Percentiles rank a stretch among this genome's conserved stretches.
These are phyloP conservation scores for Anoplolepis gracilipes DNA, from an alignment of 1,140 invertebrate species.

Conservation along the genomic window DNA sequence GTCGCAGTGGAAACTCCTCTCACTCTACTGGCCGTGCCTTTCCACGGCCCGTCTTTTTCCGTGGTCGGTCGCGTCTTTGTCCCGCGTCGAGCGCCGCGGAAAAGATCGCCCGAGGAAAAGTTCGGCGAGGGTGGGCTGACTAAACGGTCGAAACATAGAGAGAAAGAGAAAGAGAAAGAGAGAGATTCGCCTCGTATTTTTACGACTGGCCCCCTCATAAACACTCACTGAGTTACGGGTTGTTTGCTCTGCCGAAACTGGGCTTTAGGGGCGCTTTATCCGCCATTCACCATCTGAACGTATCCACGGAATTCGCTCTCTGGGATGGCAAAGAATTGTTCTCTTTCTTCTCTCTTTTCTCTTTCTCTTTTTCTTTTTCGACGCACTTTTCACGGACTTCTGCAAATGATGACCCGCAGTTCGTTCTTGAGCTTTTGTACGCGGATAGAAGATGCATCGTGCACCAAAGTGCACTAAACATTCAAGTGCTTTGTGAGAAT, in stretches of 20 bases:
- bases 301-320: constrained; percentile 53
- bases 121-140: constrained; percentile 47
- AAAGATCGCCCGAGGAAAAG: constrained; percentile 56
- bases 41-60: constrained; percentile 52
- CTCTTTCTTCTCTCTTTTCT: constrained; percentile 3
- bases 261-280: constrained; percentile 77
- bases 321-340: constrained; percentile 43
- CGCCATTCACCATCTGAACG: constrained; percentile 57
- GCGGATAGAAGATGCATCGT: constrained; percentile 40
- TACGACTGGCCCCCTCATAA: constrained; percentile 83
- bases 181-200: constrained; percentile 80
- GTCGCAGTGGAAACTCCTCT: constrained; percentile 60
- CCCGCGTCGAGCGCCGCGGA: constrained; percentile 25
- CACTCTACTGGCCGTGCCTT: constrained; percentile 18
- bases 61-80: constrained; percentile 70
- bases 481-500: constrained; percentile 21
- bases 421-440: constrained; percentile 33
- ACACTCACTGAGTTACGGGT: constrained; percentile 84
- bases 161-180: constrained; percentile 38
- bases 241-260: constrained; percentile 81
- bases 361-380: background rate
- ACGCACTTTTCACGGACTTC: constrained; percentile 27
- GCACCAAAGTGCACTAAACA: constrained; percentile 21
- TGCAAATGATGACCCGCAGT: constrained; percentile 53
- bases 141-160: constrained; percentile 62